Evolutionary conservation across 1,140 invertebrate genomes (phyloP), one percentile per base, ranked within the genome.

Genomic region (Drosophila melanogaster): DNA sequence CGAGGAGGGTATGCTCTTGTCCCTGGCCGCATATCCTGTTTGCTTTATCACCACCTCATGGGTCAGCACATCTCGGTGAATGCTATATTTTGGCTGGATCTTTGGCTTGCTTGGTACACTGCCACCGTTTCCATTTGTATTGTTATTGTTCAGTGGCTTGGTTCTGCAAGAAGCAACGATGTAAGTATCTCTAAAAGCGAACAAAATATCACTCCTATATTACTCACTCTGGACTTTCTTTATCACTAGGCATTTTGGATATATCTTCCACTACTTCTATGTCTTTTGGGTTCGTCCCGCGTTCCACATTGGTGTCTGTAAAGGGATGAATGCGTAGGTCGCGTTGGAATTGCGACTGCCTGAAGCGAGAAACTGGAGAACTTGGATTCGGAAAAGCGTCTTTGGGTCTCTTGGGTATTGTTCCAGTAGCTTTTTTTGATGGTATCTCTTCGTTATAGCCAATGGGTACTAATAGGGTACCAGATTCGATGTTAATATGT

Each of bases 41-140:
- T 92, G 72, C 56, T 92, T 87, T 24, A 92, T 92, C 47, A 92
- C 89, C 58, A 90, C 41, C 44, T 92, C 91, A n/a, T 92, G 89
- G 38, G 79, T 90, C 8, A 92, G 55, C 0, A 92, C 90, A 89
- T 92, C 87, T 0, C 90, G 78, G 62, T 92, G 77, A 37, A 92
- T 85, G 30, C 87, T 81, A 46, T 89, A 92, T 30, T 90, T 90
- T 50, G 90, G 90, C 62, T 86, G 71, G 30, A 86, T 73, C 65
- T 89, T 91, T 19, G 86, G 80, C 74, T 79, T 89, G 33, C n/a
- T 74, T 70, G 87, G n/a, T 47, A 74, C 62, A 43, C 37, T 43
- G 66, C 58, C 54, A 6, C 51, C 58, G 26, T 54, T 72, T 24
- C 59, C 53, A 15, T 74, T 83, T 49, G 65, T 57, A 40, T 70